Percentiles rank a stretch among this genome's conserved stretches.
phyloP scores from a whole-genome alignment of 2,797 vertebrate species.

The Pseudochirops corinnae region DNA sequence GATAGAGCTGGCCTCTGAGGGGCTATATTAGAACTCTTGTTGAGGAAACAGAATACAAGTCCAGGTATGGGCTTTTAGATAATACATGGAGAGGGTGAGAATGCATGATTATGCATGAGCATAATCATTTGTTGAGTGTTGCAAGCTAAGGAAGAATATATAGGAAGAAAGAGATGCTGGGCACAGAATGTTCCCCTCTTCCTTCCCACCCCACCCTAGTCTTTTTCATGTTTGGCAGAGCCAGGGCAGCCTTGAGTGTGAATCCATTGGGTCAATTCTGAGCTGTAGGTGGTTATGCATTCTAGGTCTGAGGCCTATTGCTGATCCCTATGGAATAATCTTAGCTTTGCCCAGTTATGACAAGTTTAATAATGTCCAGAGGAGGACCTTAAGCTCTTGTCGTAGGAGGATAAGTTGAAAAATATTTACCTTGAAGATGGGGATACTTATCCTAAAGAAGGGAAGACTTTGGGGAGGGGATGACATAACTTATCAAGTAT shows the following conservation, averaged over 20 bases:
- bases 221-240: not conserved
- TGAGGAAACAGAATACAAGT: not conserved
- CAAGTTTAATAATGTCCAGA: not conserved
- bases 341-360: not conserved
- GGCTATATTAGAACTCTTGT: not conserved
- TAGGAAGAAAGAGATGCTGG: not conserved
- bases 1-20: not conserved
- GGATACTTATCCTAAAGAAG: not conserved
- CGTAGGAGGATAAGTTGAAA: not conserved
- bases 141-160: not conserved
- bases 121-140: not conserved
- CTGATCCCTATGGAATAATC: not conserved
- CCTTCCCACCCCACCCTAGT: not conserved
- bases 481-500: not conserved
- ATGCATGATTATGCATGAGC: not conserved
- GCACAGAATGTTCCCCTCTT: not conserved
- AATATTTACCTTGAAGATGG: not conserved
- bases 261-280: not conserved
- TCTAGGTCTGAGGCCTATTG: not conserved
- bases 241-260: not conserved
- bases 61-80: not conserved
- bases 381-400: not conserved
- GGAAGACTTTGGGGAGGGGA: not conserved
- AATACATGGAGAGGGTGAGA: not conserved
- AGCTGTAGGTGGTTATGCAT: not conserved